phyloP scores from a whole-genome alignment of 2,797 vertebrate species.

The Triplophysa bombifrons region DNA sequence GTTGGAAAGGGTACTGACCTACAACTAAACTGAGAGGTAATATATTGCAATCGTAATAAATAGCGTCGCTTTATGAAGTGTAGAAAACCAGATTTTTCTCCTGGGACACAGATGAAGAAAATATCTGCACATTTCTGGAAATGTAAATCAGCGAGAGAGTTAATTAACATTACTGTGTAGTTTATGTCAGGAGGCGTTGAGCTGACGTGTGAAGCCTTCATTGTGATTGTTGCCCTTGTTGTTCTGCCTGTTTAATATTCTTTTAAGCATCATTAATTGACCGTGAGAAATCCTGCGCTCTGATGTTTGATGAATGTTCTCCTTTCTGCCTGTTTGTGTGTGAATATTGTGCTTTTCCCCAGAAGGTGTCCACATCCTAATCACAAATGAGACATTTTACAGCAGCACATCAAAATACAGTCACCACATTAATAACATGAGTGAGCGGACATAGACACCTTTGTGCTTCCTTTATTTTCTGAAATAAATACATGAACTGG shows the following conservation, averaged over 20 bases:
- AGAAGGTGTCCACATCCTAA: constrained; percentile 58
- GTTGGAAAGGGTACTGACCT: constrained; percentile 21
- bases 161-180: background rate
- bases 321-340: constrained; percentile 47
- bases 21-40: background rate
- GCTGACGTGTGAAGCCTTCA: constrained; percentile 9
- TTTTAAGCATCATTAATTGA: constrained; percentile 35
- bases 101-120: background rate
- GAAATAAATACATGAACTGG: background rate
- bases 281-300: constrained; percentile 21
- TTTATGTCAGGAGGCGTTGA: constrained; percentile 11
- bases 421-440: constrained; percentile 42
- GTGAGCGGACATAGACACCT: background rate
- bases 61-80: background rate
- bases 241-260: constrained; percentile 13
- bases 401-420: background rate
- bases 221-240: constrained; percentile 17
- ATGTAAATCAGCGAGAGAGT: background rate
- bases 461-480: too few species aligned
- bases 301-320: constrained; percentile 25
- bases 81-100: background rate
- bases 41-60: background rate
- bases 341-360: constrained; percentile 57
- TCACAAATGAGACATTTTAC: constrained; percentile 57
- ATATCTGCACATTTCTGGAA: background rate